Evolutionary conservation across 2,888 invertebrate genomes (phyloP).

Genomic region (Calameuta filiformis): DNA sequence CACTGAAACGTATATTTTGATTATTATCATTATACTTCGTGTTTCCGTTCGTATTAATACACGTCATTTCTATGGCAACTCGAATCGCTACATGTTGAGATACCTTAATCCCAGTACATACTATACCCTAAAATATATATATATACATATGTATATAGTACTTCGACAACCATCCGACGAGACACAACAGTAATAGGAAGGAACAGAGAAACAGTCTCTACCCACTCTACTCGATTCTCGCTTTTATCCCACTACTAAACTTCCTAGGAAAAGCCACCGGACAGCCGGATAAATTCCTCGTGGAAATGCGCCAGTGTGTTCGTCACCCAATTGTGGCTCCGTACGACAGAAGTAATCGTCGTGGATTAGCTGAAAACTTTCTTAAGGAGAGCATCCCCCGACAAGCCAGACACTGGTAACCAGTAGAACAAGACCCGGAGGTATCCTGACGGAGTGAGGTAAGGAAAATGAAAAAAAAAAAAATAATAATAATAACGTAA

Average conservation of each 20-base stretch:
- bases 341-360: not conserved
- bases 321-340: not conserved
- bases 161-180: not conserved
- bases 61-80: too few relatives aligned
- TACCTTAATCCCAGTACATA: too few relatives aligned
- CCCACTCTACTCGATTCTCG: not conserved
- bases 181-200: not conserved
- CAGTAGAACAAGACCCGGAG: not conserved
- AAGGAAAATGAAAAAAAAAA: too few relatives aligned
- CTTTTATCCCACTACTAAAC: not conserved
- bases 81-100: too few relatives aligned
- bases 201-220: not conserved
- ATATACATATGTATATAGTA: not conserved
- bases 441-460: not conserved
- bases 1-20: not conserved
- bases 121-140: not conserved
- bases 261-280: not conserved
- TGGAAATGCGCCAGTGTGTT: not conserved
- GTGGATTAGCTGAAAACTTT: not conserved
- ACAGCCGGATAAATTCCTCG: not conserved
- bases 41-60: too few relatives aligned
- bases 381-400: not conserved
- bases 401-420: not conserved
- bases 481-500: too few relatives aligned
- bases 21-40: not conserved